A percentile compares a stretch with the other conserved stretches of the same genome.
Conservation (phyloP, 2,888 invertebrate species). For the Pristionchus entomophagus region DNA sequence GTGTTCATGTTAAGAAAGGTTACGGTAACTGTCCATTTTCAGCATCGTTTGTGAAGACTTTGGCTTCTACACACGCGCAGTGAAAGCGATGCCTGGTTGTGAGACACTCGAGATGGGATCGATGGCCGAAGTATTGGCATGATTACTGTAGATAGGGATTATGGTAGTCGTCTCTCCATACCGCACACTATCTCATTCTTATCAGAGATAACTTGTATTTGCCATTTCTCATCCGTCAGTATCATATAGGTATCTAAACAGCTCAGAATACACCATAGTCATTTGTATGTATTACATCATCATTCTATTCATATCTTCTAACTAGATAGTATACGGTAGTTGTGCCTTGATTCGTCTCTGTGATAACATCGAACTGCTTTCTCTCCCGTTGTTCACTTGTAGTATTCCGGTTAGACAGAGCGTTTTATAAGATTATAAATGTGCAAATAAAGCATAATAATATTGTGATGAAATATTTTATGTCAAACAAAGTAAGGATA, state of each 20-base stretch:
- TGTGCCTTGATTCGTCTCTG: conserved; percentile 23
- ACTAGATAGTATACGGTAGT: not conserved
- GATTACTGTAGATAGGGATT: not conserved
- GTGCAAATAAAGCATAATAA: conserved; percentile 28
- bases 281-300: too few species aligned
- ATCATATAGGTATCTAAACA: not conserved
- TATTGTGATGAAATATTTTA: not conserved
- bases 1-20: too few species aligned
- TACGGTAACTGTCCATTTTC: conserved; percentile 7
- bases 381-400: conserved; percentile 20
- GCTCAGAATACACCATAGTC: conserved; percentile 23
- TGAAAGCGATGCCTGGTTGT: conserved; percentile 59
- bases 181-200: not conserved
- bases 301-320: not conserved
- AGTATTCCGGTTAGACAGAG: conserved; percentile 28
- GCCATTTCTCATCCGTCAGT: not conserved
- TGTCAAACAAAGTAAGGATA: too few species aligned
- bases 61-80: conserved; percentile 58
- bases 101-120: conserved; percentile 37
- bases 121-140: conserved; percentile 44
- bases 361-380: conserved; percentile 19
- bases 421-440: conserved; percentile 7
- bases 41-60: conserved; percentile 64
- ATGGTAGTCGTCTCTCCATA: not conserved
- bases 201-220: too few species aligned